phyloP scores from a whole-genome alignment of 2,888 invertebrate genomes.

The Microctonus hyperodae region DNA sequence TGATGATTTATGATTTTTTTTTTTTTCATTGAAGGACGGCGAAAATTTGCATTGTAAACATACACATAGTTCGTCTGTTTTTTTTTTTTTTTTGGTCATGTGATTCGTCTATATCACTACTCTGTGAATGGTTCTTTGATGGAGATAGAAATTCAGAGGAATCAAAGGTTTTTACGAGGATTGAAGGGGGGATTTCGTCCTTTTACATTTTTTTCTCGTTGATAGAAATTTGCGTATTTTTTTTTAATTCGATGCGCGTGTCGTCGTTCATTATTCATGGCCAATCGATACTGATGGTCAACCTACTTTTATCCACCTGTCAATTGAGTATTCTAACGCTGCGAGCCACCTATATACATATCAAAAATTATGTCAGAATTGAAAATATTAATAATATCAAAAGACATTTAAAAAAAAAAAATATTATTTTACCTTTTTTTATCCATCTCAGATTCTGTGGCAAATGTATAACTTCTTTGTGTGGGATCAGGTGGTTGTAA shows the following conservation, averaged over 20 bases:
- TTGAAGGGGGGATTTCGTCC: background rate
- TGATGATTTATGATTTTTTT: background rate
- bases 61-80: conserved; percentile 27
- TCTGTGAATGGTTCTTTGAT: too few species aligned
- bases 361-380: background rate
- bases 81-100: conserved; percentile 15
- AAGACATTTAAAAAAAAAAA: background rate
- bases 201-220: background rate
- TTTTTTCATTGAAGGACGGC: conserved; percentile 28
- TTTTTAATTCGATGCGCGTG: conserved; percentile 16
- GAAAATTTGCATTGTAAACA: conserved; percentile 33
- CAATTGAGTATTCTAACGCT: conserved; percentile 92
- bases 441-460: conserved; percentile 94
- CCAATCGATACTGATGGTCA: conserved; percentile 60
- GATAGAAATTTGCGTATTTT: background rate
- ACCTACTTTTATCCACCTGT: conserved; percentile 88
- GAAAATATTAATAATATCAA: too few species aligned
- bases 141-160: background rate
- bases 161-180: conserved; percentile 3
- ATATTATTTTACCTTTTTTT: conserved; percentile 79
- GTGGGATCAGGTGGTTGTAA: conserved; percentile 87
- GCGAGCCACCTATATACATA: conserved; percentile 83
- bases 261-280: conserved; percentile 13
- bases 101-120: background rate
- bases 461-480: conserved; percentile 89